Base-by-base conservation (phyloP, 1,140 invertebrate genomes). In the Maconellicoccus hirsutus region DNA sequence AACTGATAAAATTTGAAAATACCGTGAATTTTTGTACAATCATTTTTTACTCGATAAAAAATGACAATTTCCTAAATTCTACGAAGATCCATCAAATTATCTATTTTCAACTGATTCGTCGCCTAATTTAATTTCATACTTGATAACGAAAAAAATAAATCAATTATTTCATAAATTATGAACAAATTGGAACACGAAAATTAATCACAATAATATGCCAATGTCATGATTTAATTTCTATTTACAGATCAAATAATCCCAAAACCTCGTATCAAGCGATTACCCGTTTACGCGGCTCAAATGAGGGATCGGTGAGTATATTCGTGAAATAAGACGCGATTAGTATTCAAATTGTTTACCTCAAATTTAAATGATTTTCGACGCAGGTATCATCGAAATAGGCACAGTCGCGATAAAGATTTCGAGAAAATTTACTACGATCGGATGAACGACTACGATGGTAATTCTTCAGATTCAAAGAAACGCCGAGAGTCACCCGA, bases 381-480 rank as follows among this genome's bases (percentile, higher is more conserved):
- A 33, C 16, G 14, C 19, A 66, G 61, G 21, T 66, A 66, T 66
- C 61, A 23, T 22, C 61, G 61, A 16, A 66, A 66, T 23, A 23
- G 61, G 19, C 4, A 66, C 16, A 23, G 6, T 66, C 19, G 61
- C 6, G 25, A 26, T 66, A 66, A 66, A 66, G 61, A 66, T 23
- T 66, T 66, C 21, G 61, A 66, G 19, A 66, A 66, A 25, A 23
- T 66, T 23, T 66, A 66, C 25, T 66, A 23, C 61, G 61, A 66
- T 25, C 61, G 61, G 8, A 23, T 66, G 61, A 66, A 66, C 2
- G 61, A 66, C 21, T 52, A 52, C 42, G 42, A 52, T 3, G n/a
- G 42, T 19, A 3, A 6, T 3, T 3, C 10, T 3, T 16, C 42
- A 3, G 42, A 52, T 52, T 16, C 6, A 14, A 66, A 22, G 25